These are phyloP conservation scores for Ceratina japonica DNA, from an alignment of 1,140 invertebrate species.

Conservation along the genomic window DNA sequence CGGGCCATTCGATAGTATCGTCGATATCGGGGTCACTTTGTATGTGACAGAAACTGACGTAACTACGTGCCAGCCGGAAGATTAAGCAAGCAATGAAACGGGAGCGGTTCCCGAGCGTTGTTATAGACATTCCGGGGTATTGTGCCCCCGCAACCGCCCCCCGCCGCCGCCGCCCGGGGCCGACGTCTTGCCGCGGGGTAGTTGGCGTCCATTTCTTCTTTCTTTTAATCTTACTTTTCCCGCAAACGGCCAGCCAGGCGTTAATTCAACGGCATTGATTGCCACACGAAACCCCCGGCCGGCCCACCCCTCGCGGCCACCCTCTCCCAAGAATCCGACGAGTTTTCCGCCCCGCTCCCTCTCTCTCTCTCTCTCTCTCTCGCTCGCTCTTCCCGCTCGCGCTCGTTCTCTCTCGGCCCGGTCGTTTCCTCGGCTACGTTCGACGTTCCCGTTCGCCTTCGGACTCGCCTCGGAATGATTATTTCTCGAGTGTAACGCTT, in stretches of 20 bases:
- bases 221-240: constrained; percentile 79
- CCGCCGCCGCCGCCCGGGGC: constrained; percentile 8
- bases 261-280: constrained; percentile 80
- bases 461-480: constrained; percentile 45
- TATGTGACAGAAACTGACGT: constrained; percentile 57
- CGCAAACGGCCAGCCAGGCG: constrained; percentile 79
- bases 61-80: constrained; percentile 62
- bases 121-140: constrained; percentile 59
- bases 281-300: constrained; percentile 72
- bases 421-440: constrained; percentile 56
- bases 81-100: constrained; percentile 73
- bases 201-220: constrained; percentile 77
- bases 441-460: constrained; percentile 17
- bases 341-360: constrained; percentile 45
- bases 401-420: constrained; percentile 26
- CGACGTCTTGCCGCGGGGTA: constrained; percentile 61
- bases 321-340: constrained; percentile 46
- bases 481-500: constrained; percentile 50
- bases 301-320: not conserved
- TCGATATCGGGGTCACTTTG: constrained; percentile 47
- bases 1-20: constrained; percentile 39
- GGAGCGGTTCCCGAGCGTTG: constrained; percentile 56
- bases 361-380: constrained; percentile 2
- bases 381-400: not conserved
- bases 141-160: constrained; percentile 42